phyloP scores from a whole-genome alignment of 1,140 invertebrate genomes.

The Ephestia elutella region DNA sequence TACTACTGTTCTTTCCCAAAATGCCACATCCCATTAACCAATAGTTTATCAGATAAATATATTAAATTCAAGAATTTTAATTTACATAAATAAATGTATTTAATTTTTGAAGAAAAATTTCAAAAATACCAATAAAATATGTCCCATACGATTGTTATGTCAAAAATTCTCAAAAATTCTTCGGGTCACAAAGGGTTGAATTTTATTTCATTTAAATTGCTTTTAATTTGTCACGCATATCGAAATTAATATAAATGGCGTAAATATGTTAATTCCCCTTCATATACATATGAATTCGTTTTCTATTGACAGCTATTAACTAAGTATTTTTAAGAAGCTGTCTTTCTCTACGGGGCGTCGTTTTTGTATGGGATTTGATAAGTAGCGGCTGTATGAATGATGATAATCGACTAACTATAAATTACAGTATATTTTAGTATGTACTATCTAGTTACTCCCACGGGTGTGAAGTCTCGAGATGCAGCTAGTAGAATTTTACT shows the following conservation, averaged over 20 bases:
- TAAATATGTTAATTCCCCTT: slow-evolving; percentile 1
- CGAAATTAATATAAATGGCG: slow-evolving; percentile 6
- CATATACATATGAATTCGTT: background rate
- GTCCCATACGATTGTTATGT: background rate
- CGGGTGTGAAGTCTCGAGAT: too few species aligned
- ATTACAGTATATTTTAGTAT: too few species aligned
- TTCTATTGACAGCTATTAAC: slow-evolving; percentile 5
- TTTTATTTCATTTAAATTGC: slow-evolving; percentile 4
- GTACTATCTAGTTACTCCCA: too few species aligned
- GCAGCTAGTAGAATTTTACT: too few species aligned
- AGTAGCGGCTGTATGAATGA: too few species aligned
- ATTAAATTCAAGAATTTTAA: background rate
- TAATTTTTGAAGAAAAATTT: background rate
- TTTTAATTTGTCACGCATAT: slow-evolving; percentile 10
- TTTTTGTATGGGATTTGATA: background rate
- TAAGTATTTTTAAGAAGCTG: slow-evolving; percentile 7
- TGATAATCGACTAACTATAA: too few species aligned
- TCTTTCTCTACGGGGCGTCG: background rate
- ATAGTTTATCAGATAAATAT: too few species aligned
- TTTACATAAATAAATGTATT: background rate
- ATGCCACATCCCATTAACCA: too few species aligned
- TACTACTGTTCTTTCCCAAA: too few species aligned
- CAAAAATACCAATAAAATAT: background rate
- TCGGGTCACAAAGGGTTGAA: background rate
- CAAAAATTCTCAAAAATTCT: slow-evolving; percentile 3